Conservation (phyloP, 2,113 vertebrate species). For the Anseranas semipalmata region DNA sequence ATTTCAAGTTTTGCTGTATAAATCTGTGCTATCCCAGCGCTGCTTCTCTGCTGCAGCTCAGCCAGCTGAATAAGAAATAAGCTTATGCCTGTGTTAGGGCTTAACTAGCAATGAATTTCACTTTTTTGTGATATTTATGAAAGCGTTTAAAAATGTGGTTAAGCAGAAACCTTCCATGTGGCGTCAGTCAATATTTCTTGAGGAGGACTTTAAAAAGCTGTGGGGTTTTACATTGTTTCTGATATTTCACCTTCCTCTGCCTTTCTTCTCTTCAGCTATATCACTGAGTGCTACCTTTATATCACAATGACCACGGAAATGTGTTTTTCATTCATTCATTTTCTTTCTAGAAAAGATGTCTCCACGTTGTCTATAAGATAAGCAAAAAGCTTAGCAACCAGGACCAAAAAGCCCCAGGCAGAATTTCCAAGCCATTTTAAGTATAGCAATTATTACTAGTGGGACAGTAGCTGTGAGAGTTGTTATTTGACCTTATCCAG, state of each 20-base stretch:
- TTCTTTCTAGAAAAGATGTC: neutral
- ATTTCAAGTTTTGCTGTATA: conserved; percentile 70
- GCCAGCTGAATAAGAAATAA: conserved; percentile 73
- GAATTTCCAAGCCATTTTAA: conserved; percentile 40
- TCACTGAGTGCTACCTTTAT: neutral
- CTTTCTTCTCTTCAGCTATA: neutral
- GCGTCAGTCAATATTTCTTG: conserved; percentile 66
- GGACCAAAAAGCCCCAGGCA: conserved; percentile 45
- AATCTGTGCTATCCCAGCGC: conserved; percentile 37
- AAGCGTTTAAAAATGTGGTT: conserved; percentile 71
- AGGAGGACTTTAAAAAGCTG: conserved; percentile 15
- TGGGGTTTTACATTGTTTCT: neutral
- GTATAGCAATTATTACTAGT: conserved; percentile 78
- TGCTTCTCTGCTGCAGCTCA: conserved; percentile 38
- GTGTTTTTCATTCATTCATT: neutral
- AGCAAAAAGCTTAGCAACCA: conserved; percentile 12
- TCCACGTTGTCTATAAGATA: neutral
- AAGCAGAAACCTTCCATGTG: conserved; percentile 56
- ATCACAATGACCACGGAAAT: neutral
- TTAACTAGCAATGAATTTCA: conserved; percentile 77
- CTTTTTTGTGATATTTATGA: conserved; percentile 77
- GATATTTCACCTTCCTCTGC: neutral
- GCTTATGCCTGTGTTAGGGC: conserved; percentile 47
- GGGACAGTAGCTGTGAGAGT: conserved; percentile 78
- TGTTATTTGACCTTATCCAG: conserved; percentile 59